Evolutionary conservation across 2,888 invertebrate species (phyloP).

Genomic region (Mythimna ferrago): DNA sequence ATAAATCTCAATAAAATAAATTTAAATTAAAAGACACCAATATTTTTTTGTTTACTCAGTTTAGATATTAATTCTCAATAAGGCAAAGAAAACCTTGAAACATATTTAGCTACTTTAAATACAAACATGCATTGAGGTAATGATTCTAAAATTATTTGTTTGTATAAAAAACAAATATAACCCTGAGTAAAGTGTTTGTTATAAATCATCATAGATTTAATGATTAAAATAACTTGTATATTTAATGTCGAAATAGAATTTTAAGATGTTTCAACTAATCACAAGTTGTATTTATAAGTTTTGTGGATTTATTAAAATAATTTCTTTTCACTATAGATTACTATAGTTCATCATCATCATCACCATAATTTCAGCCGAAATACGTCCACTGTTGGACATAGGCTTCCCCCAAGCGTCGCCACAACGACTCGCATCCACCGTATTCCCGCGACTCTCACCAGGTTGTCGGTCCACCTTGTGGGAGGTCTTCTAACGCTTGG

Average conservation of each 20-base stretch:
- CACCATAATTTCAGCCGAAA: no score
- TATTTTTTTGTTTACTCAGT: neutral
- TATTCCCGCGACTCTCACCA: no score
- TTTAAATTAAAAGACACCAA: neutral
- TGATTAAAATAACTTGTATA: neutral
- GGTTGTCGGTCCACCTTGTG: no score
- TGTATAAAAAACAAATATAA: constrained; percentile 24
- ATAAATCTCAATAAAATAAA: neutral
- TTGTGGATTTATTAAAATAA: no score
- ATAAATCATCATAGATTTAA: constrained; percentile 10
- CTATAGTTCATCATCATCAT: no score
- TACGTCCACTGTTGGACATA: no score
- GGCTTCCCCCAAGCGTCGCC: no score
- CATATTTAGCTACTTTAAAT: constrained; percentile 15
- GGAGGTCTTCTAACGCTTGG: no score
- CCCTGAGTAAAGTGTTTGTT: constrained; percentile 28
- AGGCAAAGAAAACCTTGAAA: constrained; percentile 35
- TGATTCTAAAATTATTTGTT: constrained; percentile 19
- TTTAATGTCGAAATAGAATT: neutral
- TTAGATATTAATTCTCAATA: constrained; percentile 1
- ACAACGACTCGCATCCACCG: no score
- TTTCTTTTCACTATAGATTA: no score
- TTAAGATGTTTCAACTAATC: neutral
- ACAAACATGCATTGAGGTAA: constrained; percentile 22
- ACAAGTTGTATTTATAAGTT: neutral